Percentiles rank a stretch among this genome's conserved stretches.
Conservation (phyloP, 2,888 invertebrate genomes). For the Drosophila greeni region DNA sequence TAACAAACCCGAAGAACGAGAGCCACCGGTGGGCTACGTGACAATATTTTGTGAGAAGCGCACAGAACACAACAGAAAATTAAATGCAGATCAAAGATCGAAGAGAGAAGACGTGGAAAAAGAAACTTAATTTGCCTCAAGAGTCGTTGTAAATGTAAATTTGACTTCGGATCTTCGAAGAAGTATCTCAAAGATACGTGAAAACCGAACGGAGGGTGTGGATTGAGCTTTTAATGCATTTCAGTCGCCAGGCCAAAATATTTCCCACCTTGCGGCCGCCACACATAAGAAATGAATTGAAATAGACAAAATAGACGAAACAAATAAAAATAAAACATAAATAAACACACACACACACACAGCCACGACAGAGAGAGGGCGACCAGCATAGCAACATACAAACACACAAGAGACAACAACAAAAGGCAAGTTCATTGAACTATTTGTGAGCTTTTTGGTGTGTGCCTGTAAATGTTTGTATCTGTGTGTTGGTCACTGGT, state of each 20-base stretch:
- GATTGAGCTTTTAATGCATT: constrained; percentile 36
- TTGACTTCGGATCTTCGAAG: constrained; percentile 14
- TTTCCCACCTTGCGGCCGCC: constrained; percentile 41
- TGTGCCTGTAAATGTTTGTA: constrained; percentile 45
- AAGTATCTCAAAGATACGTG: constrained; percentile 19
- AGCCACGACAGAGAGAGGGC: constrained; percentile 9
- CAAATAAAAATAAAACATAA: constrained; percentile 57
- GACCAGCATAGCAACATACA: constrained; percentile 68
- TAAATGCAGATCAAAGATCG: constrained; percentile 33
- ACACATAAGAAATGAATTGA: constrained; percentile 58
- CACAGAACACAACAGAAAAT: constrained; percentile 11
- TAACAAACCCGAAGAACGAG: constrained; percentile 14
- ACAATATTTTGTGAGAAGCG: constrained; percentile 44
- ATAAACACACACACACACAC: constrained; percentile 46
- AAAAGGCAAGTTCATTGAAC: constrained; percentile 72
- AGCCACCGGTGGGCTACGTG: constrained; percentile 52
- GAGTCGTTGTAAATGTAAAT: constrained; percentile 29
- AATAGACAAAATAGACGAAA: constrained; percentile 53
- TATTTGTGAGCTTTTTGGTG: constrained; percentile 72
- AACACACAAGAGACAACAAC: constrained; percentile 45
- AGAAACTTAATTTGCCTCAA: constrained; percentile 7
- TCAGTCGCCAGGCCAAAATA: constrained; percentile 22
- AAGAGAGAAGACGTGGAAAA: constrained; percentile 6
- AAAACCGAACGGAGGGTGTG: background rate
- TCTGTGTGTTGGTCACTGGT: constrained; percentile 53